A percentile compares a stretch with the other conserved stretches of the same genome.
phyloP scores from a whole-genome alignment of 2,888 invertebrate genomes.

The Tipula vernalis region DNA sequence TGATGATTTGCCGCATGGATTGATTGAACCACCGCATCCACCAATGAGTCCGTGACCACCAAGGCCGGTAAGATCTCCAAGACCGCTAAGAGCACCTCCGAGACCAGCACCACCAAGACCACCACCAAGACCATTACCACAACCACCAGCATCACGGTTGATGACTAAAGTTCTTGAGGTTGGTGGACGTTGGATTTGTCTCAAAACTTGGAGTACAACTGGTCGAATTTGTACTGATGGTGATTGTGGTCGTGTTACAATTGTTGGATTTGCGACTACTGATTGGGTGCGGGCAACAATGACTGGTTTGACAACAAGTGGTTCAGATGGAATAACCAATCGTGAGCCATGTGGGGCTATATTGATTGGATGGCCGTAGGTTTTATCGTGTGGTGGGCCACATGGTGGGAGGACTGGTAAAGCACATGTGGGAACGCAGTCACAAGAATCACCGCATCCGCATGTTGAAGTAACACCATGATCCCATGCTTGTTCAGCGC shows the following conservation, averaged over 20 bases:
- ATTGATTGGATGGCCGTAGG: background rate
- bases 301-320: background rate
- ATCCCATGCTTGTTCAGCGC: background rate
- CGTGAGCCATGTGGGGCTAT: background rate
- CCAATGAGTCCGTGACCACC: background rate
- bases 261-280: background rate
- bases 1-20: background rate
- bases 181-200: background rate
- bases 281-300: background rate
- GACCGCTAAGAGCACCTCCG: background rate
- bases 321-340: background rate
- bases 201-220: background rate
- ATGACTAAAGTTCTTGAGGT: background rate
- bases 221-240: background rate
- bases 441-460: background rate
- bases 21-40: background rate
- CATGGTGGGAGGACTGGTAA: background rate
- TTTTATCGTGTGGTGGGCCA: background rate
- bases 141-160: background rate
- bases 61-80: too few relatives aligned
- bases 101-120: background rate
- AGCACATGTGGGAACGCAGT: background rate
- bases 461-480: background rate
- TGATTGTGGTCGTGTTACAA: background rate
- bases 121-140: background rate